Base-by-base conservation (phyloP, 2,888 invertebrate genomes). In the Ormia ochracea region DNA sequence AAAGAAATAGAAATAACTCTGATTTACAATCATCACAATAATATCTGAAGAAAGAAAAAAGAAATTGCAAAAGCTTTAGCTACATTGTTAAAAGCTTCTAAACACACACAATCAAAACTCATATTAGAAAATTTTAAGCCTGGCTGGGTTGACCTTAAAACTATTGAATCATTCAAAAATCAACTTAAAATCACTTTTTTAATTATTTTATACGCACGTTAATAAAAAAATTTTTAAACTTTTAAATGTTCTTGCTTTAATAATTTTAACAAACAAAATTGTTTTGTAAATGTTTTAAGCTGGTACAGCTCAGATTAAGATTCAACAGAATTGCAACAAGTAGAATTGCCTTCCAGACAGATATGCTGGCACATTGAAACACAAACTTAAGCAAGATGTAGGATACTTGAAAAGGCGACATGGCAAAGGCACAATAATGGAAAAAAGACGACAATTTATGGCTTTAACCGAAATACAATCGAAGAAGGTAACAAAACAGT, bases 11-110 rank as follows among this genome's bases (percentile, higher is more conserved):
- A 19, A 74, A 48, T 72, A 76, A 76, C 80, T 68, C 81, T 82
- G 82, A 82, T 82, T 83, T 82, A 81, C 80, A 82, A 78, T 82
- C 81, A 73, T 78, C 73, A 82, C 73, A 59, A 66, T 66, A 66
- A 66, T 58, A 65, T 78, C 56, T 17, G 54, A 33, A 59, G 17
- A 69, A 7, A 43, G 58, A 48, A 76, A 61, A 33, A 56, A 72
- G 43, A 69, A 78, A 69, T 59, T 63, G 50, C 48, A 43, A 21
- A 33, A 52, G 17, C 52, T 43, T 56, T 59, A 23, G 19, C 58
- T 23, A 31, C 63, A 63, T 63, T 56, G 63, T 59, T 33, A 43
- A 21, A 41, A 50, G 41, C 19, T 31, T n/a, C 23, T 36, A 21
- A 38, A 19, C 17, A 50, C 17, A n/a, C n/a, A 54, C 28, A 45